Evolutionary conservation across 2,113 vertebrate genomes (phyloP).

Genomic region (Lagopus leucura): DNA sequence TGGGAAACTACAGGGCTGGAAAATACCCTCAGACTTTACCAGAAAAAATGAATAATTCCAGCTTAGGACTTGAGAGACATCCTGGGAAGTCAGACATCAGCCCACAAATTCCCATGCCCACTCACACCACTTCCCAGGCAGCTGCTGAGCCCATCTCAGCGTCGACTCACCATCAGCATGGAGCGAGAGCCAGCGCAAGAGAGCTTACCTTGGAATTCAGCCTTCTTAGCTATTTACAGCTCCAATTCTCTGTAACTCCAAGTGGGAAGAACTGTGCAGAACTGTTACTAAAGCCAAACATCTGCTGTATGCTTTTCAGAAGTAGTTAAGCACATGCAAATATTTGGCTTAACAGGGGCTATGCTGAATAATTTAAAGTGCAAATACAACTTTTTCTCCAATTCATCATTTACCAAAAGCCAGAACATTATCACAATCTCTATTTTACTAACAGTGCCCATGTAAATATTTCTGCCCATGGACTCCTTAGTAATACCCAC

Average conservation of each 20-base stretch:
- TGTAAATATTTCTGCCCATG: not conserved
- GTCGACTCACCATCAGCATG: not conserved
- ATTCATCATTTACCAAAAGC: not conserved
- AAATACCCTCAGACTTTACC: not conserved
- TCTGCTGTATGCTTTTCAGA: not conserved
- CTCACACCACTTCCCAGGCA: fast-evolving
- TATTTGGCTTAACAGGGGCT: not conserved
- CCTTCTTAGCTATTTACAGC: not conserved
- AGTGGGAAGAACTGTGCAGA: not conserved
- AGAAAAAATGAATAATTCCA: no score
- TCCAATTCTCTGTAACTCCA: not conserved
- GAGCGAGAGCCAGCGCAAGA: not conserved
- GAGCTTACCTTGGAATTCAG: not conserved
- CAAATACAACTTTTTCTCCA: not conserved
- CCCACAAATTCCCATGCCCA: not conserved
- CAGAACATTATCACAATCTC: not conserved
- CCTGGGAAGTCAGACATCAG: not conserved
- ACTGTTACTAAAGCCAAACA: not conserved
- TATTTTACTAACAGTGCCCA: not conserved
- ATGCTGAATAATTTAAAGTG: not conserved
- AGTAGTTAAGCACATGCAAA: conserved; percentile 6
- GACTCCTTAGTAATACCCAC: not conserved
- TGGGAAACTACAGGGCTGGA: not conserved
- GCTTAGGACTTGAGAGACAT: not conserved
- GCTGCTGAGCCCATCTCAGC: not conserved